These are phyloP conservation scores for Anoura caudifer DNA, from an alignment of 2,113 vertebrate genomes.

Conservation along the genomic window DNA sequence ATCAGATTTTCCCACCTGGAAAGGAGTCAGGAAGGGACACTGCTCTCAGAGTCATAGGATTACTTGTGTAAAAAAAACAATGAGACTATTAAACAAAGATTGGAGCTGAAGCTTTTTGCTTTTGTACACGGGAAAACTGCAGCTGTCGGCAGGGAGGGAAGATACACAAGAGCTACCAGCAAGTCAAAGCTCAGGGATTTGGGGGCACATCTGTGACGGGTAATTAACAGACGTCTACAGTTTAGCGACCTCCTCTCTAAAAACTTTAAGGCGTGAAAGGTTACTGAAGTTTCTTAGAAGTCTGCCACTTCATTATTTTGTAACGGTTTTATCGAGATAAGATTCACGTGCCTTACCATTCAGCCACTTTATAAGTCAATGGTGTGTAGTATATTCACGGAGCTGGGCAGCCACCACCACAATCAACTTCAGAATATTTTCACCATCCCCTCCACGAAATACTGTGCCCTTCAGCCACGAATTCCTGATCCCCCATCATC, in stretches of 20 bases:
- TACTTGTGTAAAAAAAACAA: background rate
- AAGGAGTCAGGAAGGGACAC: background rate
- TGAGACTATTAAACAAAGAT: background rate
- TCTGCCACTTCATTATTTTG: background rate
- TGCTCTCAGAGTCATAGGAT: background rate
- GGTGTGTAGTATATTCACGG: background rate
- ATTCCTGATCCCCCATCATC: background rate
- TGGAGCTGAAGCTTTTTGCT: background rate
- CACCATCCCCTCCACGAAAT: background rate
- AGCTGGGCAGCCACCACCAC: background rate
- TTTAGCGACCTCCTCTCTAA: background rate
- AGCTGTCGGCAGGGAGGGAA: background rate
- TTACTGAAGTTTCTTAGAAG: background rate
- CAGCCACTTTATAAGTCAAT: background rate
- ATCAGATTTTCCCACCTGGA: slow-evolving; percentile 1
- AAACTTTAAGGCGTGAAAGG: background rate
- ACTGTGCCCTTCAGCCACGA: background rate
- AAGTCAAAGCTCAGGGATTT: background rate
- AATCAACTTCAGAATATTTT: background rate
- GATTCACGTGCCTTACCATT: background rate
- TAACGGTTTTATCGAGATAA: background rate
- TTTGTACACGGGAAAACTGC: background rate
- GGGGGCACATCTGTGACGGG: background rate
- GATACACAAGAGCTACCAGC: background rate
- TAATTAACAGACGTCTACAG: background rate